Evolutionary conservation across 1,140 invertebrate species (phyloP), one percentile per base, ranked within the genome.

Genomic region (Temnothorax longispinosus): DNA sequence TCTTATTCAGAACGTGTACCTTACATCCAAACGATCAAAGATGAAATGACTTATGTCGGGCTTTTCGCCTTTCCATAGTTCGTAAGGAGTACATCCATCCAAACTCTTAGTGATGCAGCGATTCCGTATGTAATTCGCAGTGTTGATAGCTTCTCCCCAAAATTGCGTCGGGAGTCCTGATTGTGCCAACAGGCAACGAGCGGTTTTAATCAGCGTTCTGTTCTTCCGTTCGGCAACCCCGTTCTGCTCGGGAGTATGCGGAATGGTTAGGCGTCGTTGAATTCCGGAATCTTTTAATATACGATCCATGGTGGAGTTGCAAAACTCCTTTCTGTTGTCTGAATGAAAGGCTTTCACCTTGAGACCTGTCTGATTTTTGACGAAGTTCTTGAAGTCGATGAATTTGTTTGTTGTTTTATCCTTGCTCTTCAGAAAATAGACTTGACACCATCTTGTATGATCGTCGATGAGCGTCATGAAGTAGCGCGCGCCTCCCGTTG

Each of bases 291-390:
- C 47, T 8, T 75, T 84, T 0, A 94, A 80, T 72, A 91, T 92
- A 10, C 69, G 67, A 64, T 87, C 81, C 44, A 95, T 85, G 7
- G 85, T 58, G 47, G 89, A 56, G 81, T 93, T 94, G 10, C 60
- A 80, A 54, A 91, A 95, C 65, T 94, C 92, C 10, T 18, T 91
- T 0, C 65, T 65, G 3, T 86, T 78, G 15, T 86, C 74, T 0
- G 82, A 65, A 6, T 75, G 58, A 6, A 85, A 32, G 0, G 47
- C 41, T 6, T 76, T 52, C 21, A 85, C 27, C 18, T 35, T 67
- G 3, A n/a, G 13, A 4, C 71, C 71, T 10, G 32, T 75, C 3
- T 76, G 47, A 7, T 38, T 75, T 15, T 76, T 71, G 2, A 67
- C 71, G 13, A 65, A 11, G 0, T 21, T 75, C 21, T 85, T 85